Conservation (phyloP, 2,797 vertebrate species). For the Mergus octosetaceus region DNA sequence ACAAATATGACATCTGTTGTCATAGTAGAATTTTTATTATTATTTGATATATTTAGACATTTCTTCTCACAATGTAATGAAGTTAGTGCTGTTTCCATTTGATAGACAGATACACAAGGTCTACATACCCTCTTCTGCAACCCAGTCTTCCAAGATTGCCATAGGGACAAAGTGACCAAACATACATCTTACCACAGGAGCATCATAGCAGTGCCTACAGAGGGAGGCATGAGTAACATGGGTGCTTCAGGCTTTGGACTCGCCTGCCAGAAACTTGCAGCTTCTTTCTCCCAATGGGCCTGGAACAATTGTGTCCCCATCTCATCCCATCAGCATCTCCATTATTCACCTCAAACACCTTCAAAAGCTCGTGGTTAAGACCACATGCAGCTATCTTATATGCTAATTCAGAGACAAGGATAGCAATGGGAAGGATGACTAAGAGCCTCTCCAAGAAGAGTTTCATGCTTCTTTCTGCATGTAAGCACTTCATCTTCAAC, state of each 20-base stretch:
- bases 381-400: neutral
- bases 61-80: neutral
- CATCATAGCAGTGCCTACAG: neutral
- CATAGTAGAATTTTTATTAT: neutral
- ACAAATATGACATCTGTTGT: neutral
- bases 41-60: neutral
- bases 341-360: neutral
- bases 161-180: neutral
- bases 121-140: neutral
- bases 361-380: neutral
- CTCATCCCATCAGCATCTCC: neutral
- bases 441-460: neutral
- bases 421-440: neutral
- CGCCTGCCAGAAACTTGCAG: fast-evolving
- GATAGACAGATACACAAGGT: neutral
- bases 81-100: neutral
- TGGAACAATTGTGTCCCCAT: neutral
- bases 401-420: neutral
- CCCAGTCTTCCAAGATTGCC: neutral
- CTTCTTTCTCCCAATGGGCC: neutral
- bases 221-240: neutral
- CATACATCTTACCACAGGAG: no score
- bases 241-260: neutral
- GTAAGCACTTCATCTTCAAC: neutral
- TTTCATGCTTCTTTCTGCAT: neutral